These are phyloP conservation scores for Phaonia tiefii DNA, from an alignment of 2,888 invertebrate genomes.

Conservation along the genomic window DNA sequence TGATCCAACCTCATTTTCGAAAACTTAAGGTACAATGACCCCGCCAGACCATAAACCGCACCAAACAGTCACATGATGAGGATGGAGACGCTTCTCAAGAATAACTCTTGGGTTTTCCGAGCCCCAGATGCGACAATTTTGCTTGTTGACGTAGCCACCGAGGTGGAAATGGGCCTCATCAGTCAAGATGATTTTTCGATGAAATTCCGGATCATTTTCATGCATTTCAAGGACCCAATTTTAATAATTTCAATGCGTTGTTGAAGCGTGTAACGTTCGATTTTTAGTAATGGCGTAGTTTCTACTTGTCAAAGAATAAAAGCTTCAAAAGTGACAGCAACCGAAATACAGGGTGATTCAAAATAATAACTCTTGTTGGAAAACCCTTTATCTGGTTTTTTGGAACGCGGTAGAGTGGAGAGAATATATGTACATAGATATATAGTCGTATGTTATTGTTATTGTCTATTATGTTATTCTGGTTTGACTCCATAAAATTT, in stretches of 20 bases:
- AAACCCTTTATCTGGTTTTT: too few relatives aligned
- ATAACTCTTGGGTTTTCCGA: neutral
- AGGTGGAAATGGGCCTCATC: neutral
- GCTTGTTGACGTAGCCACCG: neutral
- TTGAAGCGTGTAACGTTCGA: too few relatives aligned
- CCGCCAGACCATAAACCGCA: slow-evolving; percentile 5
- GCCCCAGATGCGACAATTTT: neutral
- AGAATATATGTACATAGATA: too few relatives aligned
- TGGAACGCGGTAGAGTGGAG: too few relatives aligned
- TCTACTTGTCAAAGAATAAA: too few relatives aligned
- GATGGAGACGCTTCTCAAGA: slow-evolving; percentile 1
- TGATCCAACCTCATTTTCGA: slow-evolving; percentile 1
- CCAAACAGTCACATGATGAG: slow-evolving; percentile 3
- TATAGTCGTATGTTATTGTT: slow-evolving; percentile 3
- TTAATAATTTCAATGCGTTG: too few relatives aligned
- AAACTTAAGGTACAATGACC: neutral
- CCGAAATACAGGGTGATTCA: too few relatives aligned
- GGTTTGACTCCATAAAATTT: too few relatives aligned
- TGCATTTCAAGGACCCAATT: too few relatives aligned
- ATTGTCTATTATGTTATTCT: slow-evolving; percentile 18
- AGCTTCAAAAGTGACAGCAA: too few relatives aligned
- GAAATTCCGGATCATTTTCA: neutral
- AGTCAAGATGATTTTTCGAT: neutral
- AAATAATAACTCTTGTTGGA: too few relatives aligned
- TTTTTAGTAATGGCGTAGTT: too few relatives aligned